Conservation (phyloP, 1,140 invertebrate genomes). For the Caenorhabditis elegans region DNA sequence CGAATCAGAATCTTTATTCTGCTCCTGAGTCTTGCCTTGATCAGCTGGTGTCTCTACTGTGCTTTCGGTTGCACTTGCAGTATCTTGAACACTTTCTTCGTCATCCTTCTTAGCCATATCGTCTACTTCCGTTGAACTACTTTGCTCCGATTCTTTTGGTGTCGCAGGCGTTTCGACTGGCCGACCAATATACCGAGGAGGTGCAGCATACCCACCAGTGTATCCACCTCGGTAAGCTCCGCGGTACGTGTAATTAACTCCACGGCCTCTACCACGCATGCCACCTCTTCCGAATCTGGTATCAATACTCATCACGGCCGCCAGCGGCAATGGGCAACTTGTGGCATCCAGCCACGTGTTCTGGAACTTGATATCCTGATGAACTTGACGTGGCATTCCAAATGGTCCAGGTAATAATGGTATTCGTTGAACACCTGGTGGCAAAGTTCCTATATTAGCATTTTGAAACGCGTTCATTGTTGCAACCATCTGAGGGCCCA, state of each 20-base stretch:
- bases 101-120: too few relatives aligned
- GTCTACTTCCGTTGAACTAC: too few relatives aligned
- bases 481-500: background rate
- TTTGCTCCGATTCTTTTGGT: too few relatives aligned
- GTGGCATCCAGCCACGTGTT: background rate
- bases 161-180: background rate
- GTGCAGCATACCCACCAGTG: background rate
- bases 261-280: background rate
- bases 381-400: background rate
- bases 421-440: background rate
- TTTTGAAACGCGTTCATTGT: constrained; percentile 3
- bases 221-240: background rate
- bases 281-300: background rate
- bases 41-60: too few relatives aligned
- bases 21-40: too few relatives aligned
- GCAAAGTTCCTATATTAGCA: background rate
- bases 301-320: background rate
- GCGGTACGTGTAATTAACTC: too few relatives aligned
- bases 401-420: background rate
- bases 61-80: too few relatives aligned
- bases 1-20: too few relatives aligned
- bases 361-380: background rate
- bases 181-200: background rate
- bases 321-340: background rate
- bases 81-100: too few relatives aligned